A percentile compares a stretch with the other conserved stretches of the same genome.
phyloP scores from a whole-genome alignment of 2,888 invertebrate genomes.

The Drosophila subsilvestris region DNA sequence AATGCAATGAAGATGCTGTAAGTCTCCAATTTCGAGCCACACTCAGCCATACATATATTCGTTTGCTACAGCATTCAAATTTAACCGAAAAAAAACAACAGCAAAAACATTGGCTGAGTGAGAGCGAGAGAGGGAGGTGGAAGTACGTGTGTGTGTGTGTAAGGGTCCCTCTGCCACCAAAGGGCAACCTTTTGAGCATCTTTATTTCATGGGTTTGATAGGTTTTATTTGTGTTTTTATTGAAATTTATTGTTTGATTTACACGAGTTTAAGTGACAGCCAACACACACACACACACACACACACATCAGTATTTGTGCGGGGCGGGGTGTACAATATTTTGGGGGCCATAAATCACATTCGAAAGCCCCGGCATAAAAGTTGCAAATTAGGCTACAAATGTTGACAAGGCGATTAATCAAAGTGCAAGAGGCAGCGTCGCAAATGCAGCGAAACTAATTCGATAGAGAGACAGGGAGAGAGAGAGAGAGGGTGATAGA shows the following conservation, averaged over 20 bases:
- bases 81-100: background rate
- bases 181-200: constrained; percentile 24
- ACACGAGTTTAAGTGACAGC: constrained; percentile 50
- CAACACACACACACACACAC: constrained; percentile 24
- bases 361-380: constrained; percentile 54
- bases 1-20: background rate
- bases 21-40: background rate
- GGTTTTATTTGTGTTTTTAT: constrained; percentile 68
- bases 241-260: constrained; percentile 71
- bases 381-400: constrained; percentile 53
- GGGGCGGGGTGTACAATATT: background rate
- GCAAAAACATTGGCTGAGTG: background rate
- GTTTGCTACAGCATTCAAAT: background rate
- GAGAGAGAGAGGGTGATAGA: background rate
- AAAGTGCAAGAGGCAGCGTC: constrained; percentile 50
- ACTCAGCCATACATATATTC: background rate
- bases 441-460: constrained; percentile 53
- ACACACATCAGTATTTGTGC: background rate
- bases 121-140: background rate
- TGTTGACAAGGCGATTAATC: constrained; percentile 55
- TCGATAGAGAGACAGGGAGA: constrained; percentile 21
- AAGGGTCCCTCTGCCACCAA: background rate
- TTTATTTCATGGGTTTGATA: constrained; percentile 37
- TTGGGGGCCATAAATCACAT: constrained; percentile 45
- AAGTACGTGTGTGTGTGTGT: background rate